These are phyloP conservation scores for Kryptolebias ocellatus DNA, from an alignment of 2,797 vertebrate species.

Conservation along the genomic window DNA sequence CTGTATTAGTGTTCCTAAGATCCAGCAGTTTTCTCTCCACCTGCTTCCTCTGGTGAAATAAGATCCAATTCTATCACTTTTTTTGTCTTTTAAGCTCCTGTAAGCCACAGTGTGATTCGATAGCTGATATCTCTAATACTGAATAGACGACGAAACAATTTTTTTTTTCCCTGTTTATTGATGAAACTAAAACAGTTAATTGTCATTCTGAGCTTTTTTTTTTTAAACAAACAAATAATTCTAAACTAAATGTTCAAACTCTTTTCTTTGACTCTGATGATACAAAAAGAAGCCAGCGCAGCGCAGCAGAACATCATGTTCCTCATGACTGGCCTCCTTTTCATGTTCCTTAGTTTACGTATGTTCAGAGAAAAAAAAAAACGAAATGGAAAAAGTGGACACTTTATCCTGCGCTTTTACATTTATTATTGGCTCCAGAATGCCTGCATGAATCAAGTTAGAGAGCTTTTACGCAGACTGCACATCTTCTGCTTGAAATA, in stretches of 20 bases:
- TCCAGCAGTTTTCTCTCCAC: neutral
- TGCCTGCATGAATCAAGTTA: neutral
- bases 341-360: neutral
- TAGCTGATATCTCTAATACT: neutral
- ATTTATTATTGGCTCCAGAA: neutral
- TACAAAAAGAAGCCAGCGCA: neutral
- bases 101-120: neutral
- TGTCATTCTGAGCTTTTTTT: neutral
- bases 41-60: neutral
- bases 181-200: neutral
- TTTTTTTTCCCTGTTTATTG: neutral
- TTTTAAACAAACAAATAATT: no score
- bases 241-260: neutral
- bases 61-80: neutral
- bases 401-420: neutral
- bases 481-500: neutral
- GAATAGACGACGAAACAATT: no score
- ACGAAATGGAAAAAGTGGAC: neutral
- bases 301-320: neutral
- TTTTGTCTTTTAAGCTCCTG: neutral
- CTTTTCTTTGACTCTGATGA: neutral
- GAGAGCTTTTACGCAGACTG: neutral
- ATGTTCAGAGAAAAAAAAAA: slow-evolving; percentile 4
- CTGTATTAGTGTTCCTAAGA: neutral
- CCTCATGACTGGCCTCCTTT: neutral